These are phyloP conservation scores for Rosalia funebris DNA, from an alignment of 2,888 invertebrate species.

Conservation along the genomic window DNA sequence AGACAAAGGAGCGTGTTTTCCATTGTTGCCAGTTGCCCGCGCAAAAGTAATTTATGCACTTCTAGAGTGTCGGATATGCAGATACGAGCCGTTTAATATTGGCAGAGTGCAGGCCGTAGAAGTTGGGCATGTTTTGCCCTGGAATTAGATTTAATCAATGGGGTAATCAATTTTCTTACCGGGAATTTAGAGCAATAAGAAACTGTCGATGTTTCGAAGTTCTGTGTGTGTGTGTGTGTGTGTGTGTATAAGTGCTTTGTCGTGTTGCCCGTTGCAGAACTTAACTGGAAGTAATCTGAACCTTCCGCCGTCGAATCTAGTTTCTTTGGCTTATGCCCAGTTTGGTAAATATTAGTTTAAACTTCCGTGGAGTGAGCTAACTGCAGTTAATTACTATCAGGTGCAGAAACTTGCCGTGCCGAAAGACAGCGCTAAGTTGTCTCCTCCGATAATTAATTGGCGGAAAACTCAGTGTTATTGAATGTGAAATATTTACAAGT, in stretches of 20 bases:
- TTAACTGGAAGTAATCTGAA: conserved; percentile 24
- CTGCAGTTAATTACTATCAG: conserved; percentile 35
- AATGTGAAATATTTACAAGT: neutral
- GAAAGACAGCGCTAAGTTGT: neutral
- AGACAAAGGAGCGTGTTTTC: too few species aligned
- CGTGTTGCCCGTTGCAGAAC: conserved; percentile 24
- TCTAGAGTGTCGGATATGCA: too few species aligned
- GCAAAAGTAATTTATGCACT: too few species aligned
- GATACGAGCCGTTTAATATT: too few species aligned
- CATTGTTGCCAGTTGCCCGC: too few species aligned
- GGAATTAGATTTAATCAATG: conserved; percentile 28
- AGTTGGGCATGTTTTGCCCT: neutral
- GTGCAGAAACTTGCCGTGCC: conserved; percentile 19
- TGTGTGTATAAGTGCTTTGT: conserved; percentile 33
- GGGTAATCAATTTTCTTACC: conserved; percentile 22
- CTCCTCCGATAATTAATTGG: conserved; percentile 14
- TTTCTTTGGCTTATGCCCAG: conserved; percentile 24
- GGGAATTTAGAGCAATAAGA: conserved; percentile 22
- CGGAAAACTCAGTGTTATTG: conserved; percentile 15
- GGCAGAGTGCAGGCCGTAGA: too few species aligned
- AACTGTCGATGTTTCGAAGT: conserved; percentile 30
- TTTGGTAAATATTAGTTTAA: conserved; percentile 23
- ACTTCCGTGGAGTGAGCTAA: conserved; percentile 20
- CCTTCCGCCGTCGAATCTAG: conserved; percentile 17
- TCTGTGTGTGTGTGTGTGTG: too few species aligned